Conservation (phyloP, 1,140 invertebrate species). For the Drepana arcuata region DNA sequence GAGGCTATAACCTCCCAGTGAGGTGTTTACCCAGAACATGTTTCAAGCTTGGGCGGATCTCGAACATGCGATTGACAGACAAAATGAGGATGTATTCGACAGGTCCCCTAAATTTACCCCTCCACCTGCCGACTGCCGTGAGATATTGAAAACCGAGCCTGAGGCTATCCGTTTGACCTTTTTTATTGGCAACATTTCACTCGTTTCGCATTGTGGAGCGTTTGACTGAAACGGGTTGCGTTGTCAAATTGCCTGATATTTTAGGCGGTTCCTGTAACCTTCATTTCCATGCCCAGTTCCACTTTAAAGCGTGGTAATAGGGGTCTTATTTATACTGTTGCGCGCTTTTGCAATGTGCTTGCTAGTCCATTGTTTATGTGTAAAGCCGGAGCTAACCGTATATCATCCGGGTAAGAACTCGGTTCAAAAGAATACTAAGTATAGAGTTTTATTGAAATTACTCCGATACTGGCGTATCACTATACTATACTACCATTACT, state of each 20-base stretch:
- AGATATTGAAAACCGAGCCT: slow-evolving; percentile 51
- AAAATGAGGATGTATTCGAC: slow-evolving; percentile 36
- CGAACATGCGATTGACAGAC: slow-evolving; percentile 31
- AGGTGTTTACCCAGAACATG: neutral
- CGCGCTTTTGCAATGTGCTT: too few relatives aligned
- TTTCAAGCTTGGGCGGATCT: slow-evolving; percentile 13
- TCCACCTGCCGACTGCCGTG: slow-evolving; percentile 24
- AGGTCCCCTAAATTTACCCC: slow-evolving; percentile 20
- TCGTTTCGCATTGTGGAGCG: slow-evolving; percentile 41
- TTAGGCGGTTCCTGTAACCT: slow-evolving; percentile 23
- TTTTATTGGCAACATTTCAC: slow-evolving; percentile 53
- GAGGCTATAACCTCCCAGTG: too few relatives aligned
- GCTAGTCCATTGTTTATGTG: too few relatives aligned
- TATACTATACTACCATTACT: too few relatives aligned
- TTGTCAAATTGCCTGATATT: slow-evolving; percentile 50
- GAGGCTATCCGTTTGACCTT: slow-evolving; percentile 40
- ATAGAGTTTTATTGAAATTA: too few relatives aligned
- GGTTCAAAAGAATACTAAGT: too few relatives aligned
- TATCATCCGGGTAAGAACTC: too few relatives aligned
- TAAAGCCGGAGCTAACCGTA: too few relatives aligned
- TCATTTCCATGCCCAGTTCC: slow-evolving; percentile 20
- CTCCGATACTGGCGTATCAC: too few relatives aligned
- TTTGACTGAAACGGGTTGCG: slow-evolving; percentile 28
- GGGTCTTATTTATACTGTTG: slow-evolving; percentile 15
- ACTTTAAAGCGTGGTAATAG: slow-evolving; percentile 14